Evolutionary conservation across 2,888 invertebrate species (phyloP).

Genomic region (Melieria omissa): DNA sequence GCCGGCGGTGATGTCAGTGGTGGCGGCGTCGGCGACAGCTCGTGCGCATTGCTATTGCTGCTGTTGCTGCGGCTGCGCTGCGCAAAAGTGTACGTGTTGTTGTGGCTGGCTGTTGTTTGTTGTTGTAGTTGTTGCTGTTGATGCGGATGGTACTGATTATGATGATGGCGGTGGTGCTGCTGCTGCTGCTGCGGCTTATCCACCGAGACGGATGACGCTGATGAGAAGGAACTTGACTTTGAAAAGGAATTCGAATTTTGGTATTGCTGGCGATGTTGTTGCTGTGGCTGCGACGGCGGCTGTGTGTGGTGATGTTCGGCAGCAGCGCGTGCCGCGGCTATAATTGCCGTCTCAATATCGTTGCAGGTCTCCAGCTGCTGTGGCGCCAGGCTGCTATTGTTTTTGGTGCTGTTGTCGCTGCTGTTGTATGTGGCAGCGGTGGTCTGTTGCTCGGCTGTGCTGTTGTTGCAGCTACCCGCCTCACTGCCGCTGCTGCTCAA

Average conservation of each 20-base stretch:
- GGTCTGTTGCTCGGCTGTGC: slow-evolving; percentile 13
- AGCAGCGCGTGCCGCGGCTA: slow-evolving; percentile 62
- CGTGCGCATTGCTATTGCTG: slow-evolving; percentile 48
- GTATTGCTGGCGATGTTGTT: slow-evolving; percentile 28
- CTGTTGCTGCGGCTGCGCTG: slow-evolving; percentile 39
- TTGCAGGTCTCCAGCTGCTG: slow-evolving; percentile 62
- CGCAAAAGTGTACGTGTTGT: slow-evolving; percentile 19
- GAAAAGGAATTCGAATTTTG: slow-evolving; percentile 44
- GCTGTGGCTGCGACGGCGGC: slow-evolving; percentile 31
- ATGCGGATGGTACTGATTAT: slow-evolving; percentile 29
- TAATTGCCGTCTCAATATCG: slow-evolving; percentile 63
- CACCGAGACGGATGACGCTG: slow-evolving; percentile 40
- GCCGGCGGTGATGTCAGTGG: slow-evolving; percentile 37
- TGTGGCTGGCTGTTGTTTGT: slow-evolving; percentile 39
- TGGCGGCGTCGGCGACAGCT: slow-evolving; percentile 35
- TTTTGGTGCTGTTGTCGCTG: slow-evolving; percentile 21
- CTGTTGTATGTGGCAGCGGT: not conserved
- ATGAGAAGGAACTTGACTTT: slow-evolving; percentile 48
- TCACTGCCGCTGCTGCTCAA: slow-evolving; percentile 51
- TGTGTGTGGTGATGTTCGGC: slow-evolving; percentile 48
- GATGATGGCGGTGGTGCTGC: slow-evolving; percentile 37
- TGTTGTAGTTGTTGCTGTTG: slow-evolving; percentile 37
- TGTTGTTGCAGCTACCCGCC: slow-evolving; percentile 51
- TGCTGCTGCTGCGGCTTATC: slow-evolving; percentile 35
- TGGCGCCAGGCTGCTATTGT: slow-evolving; percentile 31